These are phyloP conservation scores for Sphecodes monilicornis DNA, from an alignment of 2,888 invertebrate species.

Conservation along the genomic window DNA sequence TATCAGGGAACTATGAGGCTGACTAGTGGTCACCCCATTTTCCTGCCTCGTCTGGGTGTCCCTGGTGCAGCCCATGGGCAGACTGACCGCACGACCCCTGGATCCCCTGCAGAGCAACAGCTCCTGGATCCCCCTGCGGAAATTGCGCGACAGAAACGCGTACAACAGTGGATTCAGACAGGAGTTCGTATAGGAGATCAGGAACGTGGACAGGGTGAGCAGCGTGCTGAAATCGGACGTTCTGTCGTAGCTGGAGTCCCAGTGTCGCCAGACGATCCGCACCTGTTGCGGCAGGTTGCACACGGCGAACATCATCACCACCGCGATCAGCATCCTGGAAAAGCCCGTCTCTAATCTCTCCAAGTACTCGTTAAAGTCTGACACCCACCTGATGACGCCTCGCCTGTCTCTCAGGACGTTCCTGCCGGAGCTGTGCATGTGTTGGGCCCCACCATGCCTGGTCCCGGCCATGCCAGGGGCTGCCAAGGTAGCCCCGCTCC, in stretches of 20 bases:
- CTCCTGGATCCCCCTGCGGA: conserved; percentile 94
- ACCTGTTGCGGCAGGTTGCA: conserved; percentile 96
- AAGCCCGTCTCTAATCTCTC: neutral
- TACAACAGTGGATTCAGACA: conserved; percentile 96
- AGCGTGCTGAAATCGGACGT: conserved; percentile 89
- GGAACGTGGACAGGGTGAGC: conserved; percentile 93
- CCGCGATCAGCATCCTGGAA: conserved; percentile 92
- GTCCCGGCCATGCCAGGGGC: conserved; percentile 70
- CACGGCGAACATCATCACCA: conserved; percentile 94
- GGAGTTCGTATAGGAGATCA: conserved; percentile 95
- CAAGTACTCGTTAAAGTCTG: neutral
- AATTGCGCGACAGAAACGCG: conserved; percentile 93
- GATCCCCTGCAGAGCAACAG: conserved; percentile 87
- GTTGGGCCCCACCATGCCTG: conserved; percentile 81
- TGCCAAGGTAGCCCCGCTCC: conserved; percentile 84
- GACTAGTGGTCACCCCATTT: conserved; percentile 66
- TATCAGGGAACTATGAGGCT: conserved; percentile 73
- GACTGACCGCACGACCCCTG: conserved; percentile 65
- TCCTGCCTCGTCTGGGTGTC: conserved; percentile 70
- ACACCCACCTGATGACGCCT: conserved; percentile 89
- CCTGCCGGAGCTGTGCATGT: conserved; percentile 90
- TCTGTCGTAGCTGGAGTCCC: conserved; percentile 84
- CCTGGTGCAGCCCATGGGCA: conserved; percentile 74
- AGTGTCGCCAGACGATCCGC: conserved; percentile 94
- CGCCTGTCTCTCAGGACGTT: conserved; percentile 92